These are phyloP conservation scores for Drosophila meridionalis DNA, from an alignment of 2,888 invertebrate genomes.

Conservation along the genomic window DNA sequence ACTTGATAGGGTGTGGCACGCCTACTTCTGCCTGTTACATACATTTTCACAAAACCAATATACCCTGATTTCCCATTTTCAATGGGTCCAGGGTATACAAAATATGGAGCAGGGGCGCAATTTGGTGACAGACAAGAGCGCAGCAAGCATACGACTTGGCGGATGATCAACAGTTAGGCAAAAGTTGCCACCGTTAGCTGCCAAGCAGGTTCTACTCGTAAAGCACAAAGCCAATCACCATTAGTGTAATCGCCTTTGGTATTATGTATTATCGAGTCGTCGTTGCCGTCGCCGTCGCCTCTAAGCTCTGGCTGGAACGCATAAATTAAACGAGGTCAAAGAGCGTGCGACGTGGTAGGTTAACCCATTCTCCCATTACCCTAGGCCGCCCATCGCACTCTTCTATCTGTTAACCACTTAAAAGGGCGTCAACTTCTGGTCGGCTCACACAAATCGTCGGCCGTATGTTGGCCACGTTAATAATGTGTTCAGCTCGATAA, in stretches of 20 bases:
- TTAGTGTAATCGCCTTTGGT: slow-evolving; percentile 79
- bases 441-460: slow-evolving; percentile 44
- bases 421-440: slow-evolving; percentile 63
- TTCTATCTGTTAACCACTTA: slow-evolving; percentile 35
- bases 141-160: slow-evolving; percentile 51
- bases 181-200: slow-evolving; percentile 68
- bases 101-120: slow-evolving; percentile 7
- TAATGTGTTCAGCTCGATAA: slow-evolving; percentile 39
- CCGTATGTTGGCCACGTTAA: slow-evolving; percentile 66
- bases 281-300: slow-evolving; percentile 32
- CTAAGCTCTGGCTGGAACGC: slow-evolving; percentile 43
- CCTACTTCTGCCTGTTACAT: no score
- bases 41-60: no score
- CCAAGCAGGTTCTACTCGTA: slow-evolving; percentile 45
- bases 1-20: no score
- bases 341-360: slow-evolving; percentile 47
- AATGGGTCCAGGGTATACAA: no score
- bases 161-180: slow-evolving; percentile 78
- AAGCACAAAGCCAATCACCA: slow-evolving; percentile 79
- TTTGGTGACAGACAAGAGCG: slow-evolving; percentile 41
- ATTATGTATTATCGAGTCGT: slow-evolving; percentile 72
- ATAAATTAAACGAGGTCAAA: slow-evolving; percentile 75
- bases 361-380: slow-evolving; percentile 6
- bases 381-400: neutral
- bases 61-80: no score